phyloP scores from a whole-genome alignment of 2,888 invertebrate species.

The Rotaria sp. region DNA sequence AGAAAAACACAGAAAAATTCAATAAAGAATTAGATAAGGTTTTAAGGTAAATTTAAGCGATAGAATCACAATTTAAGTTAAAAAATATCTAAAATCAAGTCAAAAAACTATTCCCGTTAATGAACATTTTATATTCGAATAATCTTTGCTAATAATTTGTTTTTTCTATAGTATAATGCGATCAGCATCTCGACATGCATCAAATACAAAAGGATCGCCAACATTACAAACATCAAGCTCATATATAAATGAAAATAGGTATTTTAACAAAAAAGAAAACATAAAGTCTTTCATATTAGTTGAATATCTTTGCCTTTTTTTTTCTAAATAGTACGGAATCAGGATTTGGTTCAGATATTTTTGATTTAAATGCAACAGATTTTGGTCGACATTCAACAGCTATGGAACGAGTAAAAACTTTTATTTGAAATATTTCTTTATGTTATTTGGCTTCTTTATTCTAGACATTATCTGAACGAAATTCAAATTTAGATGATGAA shows the following conservation, averaged over 20 bases:
- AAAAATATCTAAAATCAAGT: too few species aligned
- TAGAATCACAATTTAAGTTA: too few species aligned
- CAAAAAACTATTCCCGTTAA: too few species aligned
- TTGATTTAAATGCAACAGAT: background rate
- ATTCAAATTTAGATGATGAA: background rate
- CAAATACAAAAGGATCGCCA: background rate
- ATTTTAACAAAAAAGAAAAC: background rate
- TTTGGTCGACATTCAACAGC: background rate
- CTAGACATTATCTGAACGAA: background rate
- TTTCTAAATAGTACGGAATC: background rate
- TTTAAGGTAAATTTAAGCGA: background rate
- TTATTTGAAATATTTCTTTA: background rate
- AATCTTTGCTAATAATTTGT: too few species aligned
- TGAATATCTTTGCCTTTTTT: background rate
- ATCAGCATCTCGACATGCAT: background rate
- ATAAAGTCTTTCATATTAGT: background rate
- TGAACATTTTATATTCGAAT: too few species aligned
- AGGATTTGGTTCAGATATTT: background rate
- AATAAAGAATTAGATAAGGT: background rate
- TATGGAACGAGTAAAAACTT: background rate
- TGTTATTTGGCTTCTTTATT: background rate
- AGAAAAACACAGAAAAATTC: background rate
- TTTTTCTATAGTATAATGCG: background rate
- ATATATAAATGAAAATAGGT: conserved; percentile 15
- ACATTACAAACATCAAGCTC: background rate